Evolutionary conservation across 2,888 invertebrate genomes (phyloP).

Genomic region (Nephrotoma appendiculata): DNA sequence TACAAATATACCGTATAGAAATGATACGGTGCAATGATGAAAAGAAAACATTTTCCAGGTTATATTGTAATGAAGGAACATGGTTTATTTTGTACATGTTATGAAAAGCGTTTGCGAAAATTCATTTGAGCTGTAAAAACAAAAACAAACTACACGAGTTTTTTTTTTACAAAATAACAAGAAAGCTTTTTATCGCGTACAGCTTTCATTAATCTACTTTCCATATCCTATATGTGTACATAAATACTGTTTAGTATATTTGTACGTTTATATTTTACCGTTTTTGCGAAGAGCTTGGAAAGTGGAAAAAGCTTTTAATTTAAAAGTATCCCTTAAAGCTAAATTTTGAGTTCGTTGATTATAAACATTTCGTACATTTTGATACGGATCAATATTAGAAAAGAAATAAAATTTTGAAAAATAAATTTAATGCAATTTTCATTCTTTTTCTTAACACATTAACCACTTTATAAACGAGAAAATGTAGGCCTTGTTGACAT

Average conservation of each 20-base stretch:
- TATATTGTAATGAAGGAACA: neutral
- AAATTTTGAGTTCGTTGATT: neutral
- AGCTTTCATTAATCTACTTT: no score
- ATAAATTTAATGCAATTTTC: no score
- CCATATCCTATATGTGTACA: no score
- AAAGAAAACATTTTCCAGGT: neutral
- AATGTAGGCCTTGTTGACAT: no score
- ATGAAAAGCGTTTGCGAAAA: neutral
- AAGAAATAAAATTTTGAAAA: no score
- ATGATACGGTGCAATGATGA: neutral
- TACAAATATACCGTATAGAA: neutral
- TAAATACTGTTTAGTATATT: neutral
- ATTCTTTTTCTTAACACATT: no score
- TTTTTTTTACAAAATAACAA: no score
- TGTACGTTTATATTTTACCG: neutral
- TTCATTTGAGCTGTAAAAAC: neutral
- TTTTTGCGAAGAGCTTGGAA: neutral
- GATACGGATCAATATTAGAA: no score
- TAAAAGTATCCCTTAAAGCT: neutral
- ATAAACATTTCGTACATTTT: neutral
- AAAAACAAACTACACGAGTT: neutral
- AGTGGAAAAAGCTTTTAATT: neutral
- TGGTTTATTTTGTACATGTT: neutral
- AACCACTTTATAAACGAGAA: no score
- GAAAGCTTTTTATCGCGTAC: no score